These are phyloP conservation scores for Matsumyia berberina DNA, from an alignment of 2,888 invertebrate genomes.

Conservation along the genomic window DNA sequence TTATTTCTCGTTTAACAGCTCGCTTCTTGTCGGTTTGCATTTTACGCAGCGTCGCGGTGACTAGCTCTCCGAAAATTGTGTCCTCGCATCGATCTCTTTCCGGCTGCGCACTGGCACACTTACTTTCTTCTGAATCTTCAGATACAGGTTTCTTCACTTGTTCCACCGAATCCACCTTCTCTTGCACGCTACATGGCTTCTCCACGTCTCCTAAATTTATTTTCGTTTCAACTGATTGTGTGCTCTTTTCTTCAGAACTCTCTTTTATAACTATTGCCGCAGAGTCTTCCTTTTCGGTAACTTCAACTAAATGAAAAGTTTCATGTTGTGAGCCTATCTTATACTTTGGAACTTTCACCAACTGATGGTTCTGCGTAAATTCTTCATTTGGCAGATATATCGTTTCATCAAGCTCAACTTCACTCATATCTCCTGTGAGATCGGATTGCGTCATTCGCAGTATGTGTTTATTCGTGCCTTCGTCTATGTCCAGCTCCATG, in stretches of 20 bases:
- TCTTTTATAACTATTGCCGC: background rate
- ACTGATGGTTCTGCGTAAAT: background rate
- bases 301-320: constrained; percentile 15
- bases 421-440: constrained; percentile 35
- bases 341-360: background rate
- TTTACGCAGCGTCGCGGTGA: constrained; percentile 79
- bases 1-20: constrained; percentile 79
- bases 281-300: background rate
- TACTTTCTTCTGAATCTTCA: background rate
- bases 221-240: background rate
- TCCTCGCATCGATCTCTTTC: constrained; percentile 78
- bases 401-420: constrained; percentile 34
- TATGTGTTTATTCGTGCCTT: constrained; percentile 22
- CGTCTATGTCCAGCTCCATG: constrained; percentile 74
- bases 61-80: constrained; percentile 80
- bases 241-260: background rate
- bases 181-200: background rate
- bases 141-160: background rate
- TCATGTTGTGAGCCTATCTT: constrained; percentile 10
- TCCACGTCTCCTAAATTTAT: background rate
- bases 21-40: constrained; percentile 79
- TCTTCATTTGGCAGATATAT: constrained; percentile 46
- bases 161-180: background rate
- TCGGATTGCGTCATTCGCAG: constrained; percentile 11
- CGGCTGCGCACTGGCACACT: background rate